Conservation (phyloP, 64 coral and sea anemone species). For the Montipora cactus region DNA sequence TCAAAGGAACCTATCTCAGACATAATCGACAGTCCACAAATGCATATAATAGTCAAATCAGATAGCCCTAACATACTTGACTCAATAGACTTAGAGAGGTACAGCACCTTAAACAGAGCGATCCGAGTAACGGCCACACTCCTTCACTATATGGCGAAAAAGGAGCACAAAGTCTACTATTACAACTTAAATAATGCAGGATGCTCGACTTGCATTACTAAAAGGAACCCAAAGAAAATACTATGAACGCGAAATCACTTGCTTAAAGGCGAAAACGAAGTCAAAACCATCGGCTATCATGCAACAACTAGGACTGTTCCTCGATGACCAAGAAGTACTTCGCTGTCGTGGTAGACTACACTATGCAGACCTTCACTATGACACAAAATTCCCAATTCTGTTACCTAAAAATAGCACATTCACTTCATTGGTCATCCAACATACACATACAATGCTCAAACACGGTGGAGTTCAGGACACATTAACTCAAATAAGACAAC, state of each 20-base stretch:
- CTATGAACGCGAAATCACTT: constrained; percentile 4
- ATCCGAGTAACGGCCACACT: too few species aligned
- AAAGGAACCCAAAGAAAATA: neutral
- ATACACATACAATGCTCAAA: constrained; percentile 33
- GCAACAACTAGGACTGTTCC: too few species aligned
- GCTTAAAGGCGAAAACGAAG: constrained; percentile 36
- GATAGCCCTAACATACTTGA: too few species aligned
- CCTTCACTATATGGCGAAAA: too few species aligned
- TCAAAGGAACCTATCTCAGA: too few species aligned
- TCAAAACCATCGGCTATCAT: constrained; percentile 43
- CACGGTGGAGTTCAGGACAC: constrained; percentile 65
- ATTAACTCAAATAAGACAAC: constrained; percentile 65
- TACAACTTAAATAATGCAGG: neutral
- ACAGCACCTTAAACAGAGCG: too few species aligned
- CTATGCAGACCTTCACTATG: constrained; percentile 49
- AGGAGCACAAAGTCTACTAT: too few species aligned
- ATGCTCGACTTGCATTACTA: neutral
- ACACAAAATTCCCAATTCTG: constrained; percentile 49
- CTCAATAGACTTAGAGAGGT: too few species aligned
- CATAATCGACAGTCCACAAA: too few species aligned
- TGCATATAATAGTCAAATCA: too few species aligned
- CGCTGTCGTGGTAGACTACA: constrained; percentile 33
- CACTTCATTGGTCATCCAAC: constrained; percentile 28
- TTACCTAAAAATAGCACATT: too few species aligned
- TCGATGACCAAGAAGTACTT: too few species aligned